Evolutionary conservation across 2,888 invertebrate species (phyloP).

Genomic region (Lamellibrachia columna): DNA sequence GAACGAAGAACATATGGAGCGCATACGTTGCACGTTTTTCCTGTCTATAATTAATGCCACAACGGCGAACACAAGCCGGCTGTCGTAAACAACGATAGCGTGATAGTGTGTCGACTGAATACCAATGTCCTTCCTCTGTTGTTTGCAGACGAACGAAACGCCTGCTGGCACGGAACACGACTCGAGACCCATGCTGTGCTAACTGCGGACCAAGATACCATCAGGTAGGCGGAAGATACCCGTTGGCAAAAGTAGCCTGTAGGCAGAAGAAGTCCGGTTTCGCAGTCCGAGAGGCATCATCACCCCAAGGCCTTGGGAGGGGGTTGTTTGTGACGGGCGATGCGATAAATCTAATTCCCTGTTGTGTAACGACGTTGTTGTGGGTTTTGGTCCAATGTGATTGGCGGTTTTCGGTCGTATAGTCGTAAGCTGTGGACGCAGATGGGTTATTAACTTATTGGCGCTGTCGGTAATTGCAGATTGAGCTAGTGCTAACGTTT

Average conservation of each 20-base stretch:
- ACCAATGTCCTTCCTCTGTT: background rate
- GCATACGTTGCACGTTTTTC: background rate
- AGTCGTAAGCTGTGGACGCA: background rate
- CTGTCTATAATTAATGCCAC: background rate
- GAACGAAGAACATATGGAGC: background rate
- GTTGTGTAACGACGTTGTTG: background rate
- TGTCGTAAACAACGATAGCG: background rate
- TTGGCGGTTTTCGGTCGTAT: constrained; percentile 11
- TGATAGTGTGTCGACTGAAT: background rate
- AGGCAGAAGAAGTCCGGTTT: background rate
- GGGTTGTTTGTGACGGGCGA: background rate
- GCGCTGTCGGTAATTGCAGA: background rate
- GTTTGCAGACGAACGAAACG: constrained; percentile 16
- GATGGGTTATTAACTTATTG: background rate
- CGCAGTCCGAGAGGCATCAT: background rate
- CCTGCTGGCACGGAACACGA: background rate
- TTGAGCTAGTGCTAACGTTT: background rate
- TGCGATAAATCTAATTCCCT: background rate
- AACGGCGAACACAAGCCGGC: background rate
- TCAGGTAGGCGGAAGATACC: background rate
- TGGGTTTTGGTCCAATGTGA: background rate
- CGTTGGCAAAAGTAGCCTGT: background rate
- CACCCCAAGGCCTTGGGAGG: background rate
- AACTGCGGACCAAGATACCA: background rate
- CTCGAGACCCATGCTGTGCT: constrained; percentile 12